phyloP scores from a whole-genome alignment of 1,140 invertebrate species.

The Streblospio benedicti region DNA sequence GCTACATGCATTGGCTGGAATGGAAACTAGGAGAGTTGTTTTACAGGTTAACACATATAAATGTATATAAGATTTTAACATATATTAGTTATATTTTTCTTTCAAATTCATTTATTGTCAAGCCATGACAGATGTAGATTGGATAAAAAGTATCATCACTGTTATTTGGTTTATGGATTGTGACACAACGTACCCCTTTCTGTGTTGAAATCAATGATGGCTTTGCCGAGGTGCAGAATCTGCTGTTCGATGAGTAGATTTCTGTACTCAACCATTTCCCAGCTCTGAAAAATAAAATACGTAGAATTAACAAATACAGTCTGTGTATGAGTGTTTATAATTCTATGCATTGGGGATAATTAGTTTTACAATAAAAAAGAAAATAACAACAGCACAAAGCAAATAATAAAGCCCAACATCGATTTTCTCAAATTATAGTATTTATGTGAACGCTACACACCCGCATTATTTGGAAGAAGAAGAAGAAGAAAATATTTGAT shows the following conservation, averaged over 20 bases:
- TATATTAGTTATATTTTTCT: background rate
- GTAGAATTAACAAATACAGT: too few species aligned
- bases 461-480: too few species aligned
- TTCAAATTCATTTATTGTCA: background rate
- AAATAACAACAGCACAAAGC: too few species aligned
- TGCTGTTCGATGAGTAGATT: background rate
- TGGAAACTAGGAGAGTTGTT: background rate
- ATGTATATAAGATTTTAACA: background rate
- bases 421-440: too few species aligned
- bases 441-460: too few species aligned
- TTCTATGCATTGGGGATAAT: too few species aligned
- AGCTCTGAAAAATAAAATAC: background rate
- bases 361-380: too few species aligned
- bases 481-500: too few species aligned
- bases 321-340: too few species aligned
- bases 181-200: background rate
- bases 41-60: background rate
- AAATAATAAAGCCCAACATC: too few species aligned
- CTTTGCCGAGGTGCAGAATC: background rate
- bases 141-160: background rate
- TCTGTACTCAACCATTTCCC: background rate
- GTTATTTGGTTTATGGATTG: background rate
- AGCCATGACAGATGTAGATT: background rate
- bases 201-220: conserved; percentile 1
- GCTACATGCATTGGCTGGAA: background rate